Conservation (phyloP, 2,888 invertebrate species). For the Pilophorus perplexus region DNA sequence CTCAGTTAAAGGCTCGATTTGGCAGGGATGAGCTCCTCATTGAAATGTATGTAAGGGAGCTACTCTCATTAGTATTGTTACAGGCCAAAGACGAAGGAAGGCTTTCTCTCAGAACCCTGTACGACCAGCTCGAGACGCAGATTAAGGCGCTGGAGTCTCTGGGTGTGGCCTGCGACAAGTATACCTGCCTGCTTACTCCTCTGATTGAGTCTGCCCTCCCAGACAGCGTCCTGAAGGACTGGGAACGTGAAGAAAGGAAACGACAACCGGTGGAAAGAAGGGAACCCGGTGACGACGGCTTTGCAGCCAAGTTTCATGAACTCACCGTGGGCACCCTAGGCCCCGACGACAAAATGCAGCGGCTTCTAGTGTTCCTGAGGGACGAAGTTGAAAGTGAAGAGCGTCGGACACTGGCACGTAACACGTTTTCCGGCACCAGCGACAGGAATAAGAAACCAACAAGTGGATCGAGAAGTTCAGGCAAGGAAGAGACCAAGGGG, state of each 20-base stretch:
- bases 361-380: constrained; percentile 46
- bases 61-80: constrained; percentile 49
- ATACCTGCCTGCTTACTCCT: constrained; percentile 49
- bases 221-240: constrained; percentile 48
- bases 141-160: constrained; percentile 49
- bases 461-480: no score
- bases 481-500: not conserved
- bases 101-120: constrained; percentile 39
- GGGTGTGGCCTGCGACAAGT: constrained; percentile 49
- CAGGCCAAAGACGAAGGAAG: constrained; percentile 44
- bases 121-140: constrained; percentile 50
- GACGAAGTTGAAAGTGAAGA: constrained; percentile 49
- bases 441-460: no score
- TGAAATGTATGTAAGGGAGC: constrained; percentile 48
- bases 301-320: no score
- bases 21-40: constrained; percentile 49
- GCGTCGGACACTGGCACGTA: constrained; percentile 44
- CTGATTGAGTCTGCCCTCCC: constrained; percentile 50
- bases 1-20: constrained; percentile 45
- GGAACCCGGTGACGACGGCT: no score
- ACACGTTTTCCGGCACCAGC: constrained; percentile 36
- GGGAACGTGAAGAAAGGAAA: constrained; percentile 44
- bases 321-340: no score
- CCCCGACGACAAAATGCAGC: constrained; percentile 25
- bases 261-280: no score